Conservation (phyloP, 2,888 invertebrate genomes). For the Lathronympha strigana region DNA sequence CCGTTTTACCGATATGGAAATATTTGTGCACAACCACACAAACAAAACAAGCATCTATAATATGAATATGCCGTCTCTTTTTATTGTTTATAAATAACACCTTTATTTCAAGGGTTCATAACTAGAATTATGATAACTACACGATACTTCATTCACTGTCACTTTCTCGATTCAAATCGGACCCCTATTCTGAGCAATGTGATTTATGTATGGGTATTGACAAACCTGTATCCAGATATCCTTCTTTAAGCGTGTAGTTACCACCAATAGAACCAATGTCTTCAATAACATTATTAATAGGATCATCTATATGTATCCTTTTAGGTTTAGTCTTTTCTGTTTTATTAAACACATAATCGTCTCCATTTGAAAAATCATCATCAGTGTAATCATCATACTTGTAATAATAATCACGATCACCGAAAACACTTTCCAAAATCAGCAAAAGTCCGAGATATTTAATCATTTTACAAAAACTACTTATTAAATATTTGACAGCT, state of each 20-base stretch:
- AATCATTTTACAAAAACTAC: conserved; percentile 9
- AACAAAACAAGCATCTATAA: too few relatives aligned
- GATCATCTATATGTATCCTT: background rate
- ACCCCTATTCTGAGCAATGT: too few relatives aligned
- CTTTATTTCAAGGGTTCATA: too few relatives aligned
- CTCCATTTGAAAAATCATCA: conserved; percentile 1
- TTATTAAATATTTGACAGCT: conserved; percentile 21
- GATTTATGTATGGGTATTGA: too few relatives aligned
- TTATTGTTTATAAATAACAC: too few relatives aligned
- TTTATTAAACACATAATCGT: background rate
- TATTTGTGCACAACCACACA: too few relatives aligned
- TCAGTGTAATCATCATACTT: conserved; percentile 12
- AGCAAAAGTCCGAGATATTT: conserved; percentile 5
- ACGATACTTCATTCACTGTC: too few relatives aligned
- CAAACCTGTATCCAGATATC: background rate
- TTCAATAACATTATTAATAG: background rate
- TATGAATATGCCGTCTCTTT: too few relatives aligned
- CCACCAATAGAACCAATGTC: background rate
- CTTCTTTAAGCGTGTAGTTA: background rate
- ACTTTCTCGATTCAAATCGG: too few relatives aligned
- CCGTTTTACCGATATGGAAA: too few relatives aligned
- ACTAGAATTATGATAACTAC: too few relatives aligned
- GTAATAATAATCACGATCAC: background rate
- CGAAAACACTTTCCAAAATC: background rate
- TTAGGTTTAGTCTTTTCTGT: background rate